Evolutionary conservation across 2,113 vertebrate genomes (phyloP), one percentile per base, ranked within the genome.

Genomic region (Burhinus oedicnemus): DNA sequence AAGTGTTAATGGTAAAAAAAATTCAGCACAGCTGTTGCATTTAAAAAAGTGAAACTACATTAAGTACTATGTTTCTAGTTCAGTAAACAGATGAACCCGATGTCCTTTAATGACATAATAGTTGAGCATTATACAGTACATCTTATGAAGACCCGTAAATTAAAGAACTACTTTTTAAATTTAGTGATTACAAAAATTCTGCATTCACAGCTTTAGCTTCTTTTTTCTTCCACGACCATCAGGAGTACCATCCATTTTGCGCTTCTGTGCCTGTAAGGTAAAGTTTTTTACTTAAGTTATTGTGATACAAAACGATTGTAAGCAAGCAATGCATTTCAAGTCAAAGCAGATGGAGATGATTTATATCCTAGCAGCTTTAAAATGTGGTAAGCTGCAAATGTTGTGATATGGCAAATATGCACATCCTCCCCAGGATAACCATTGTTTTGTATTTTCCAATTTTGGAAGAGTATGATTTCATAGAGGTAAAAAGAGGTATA

Each of bases 211-310:
- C 98, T 99, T 99, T 87, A 99, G 98, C 97, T 99, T 99, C 98
- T 99, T 99, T 97, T 99, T 99, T 81, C 99, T 99, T 87, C 99
- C 99, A 69, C 99, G 98, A 21, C 99, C 99, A n/a, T 99, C 99
- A 58, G 99, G 97, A 55, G 98, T 99, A 84, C 99, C 99, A 57
- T 99, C 99, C 81, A 99, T 98, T 97, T 99, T 99, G 91, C 99
- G 99, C 93, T 99, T 99, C 98, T 99, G 99, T 72, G 98, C 99
- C 99, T 99, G 89, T 4, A 76, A 96, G 82, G 29, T 44, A 89
- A 93, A 66, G 70, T 6, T 66, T 80, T 21, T 36, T 11, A 70
- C 1, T 40, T 29, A 45, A 94, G 40, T 55, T 52, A 44, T 0
- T 49, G 78, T 30, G 57, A 79, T 20, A 68, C 9, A 52, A 5